phyloP scores from a whole-genome alignment of 2,797 vertebrate species.

The Sarcophilus harrisii region DNA sequence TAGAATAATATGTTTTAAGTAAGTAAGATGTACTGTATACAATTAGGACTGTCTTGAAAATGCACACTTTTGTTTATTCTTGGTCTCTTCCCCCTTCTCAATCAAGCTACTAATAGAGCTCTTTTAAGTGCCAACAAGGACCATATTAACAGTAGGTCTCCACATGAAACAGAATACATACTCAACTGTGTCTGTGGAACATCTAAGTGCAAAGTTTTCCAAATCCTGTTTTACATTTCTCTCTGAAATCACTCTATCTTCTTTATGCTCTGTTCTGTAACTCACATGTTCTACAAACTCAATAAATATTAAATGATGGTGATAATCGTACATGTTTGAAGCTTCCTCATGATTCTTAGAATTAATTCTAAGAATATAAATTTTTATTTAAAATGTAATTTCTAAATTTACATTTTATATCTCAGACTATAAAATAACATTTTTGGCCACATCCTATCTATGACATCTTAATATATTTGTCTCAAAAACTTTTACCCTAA shows the following conservation, averaged over 20 bases:
- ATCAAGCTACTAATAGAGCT: conserved; percentile 84
- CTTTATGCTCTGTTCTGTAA: neutral
- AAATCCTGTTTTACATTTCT: conserved; percentile 59
- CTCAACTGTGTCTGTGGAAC: conserved; percentile 68
- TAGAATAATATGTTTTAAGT: conserved; percentile 78
- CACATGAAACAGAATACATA: conserved; percentile 78
- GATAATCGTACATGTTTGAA: neutral
- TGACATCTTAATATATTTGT: neutral
- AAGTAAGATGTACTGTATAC: conserved; percentile 80
- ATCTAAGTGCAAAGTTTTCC: conserved; percentile 65
- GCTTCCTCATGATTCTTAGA: neutral
- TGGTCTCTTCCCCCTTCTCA: conserved; percentile 76
- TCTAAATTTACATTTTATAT: neutral
- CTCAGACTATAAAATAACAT: neutral
- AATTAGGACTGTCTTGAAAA: conserved; percentile 83
- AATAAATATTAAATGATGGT: neutral
- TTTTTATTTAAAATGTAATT: neutral
- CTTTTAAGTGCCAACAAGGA: conserved; percentile 85
- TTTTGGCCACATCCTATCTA: conserved; percentile 1
- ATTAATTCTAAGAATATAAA: neutral
- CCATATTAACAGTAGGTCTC: conserved; percentile 77
- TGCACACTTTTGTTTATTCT: conserved; percentile 84
- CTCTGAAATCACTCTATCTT: conserved; percentile 64
- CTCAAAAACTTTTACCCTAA: neutral
- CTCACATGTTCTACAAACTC: conserved; percentile 6